A percentile compares a stretch with the other conserved stretches of the same genome.
phyloP scores from a whole-genome alignment of 2,888 invertebrate species.

The Leptinotarsa rubiginosa region DNA sequence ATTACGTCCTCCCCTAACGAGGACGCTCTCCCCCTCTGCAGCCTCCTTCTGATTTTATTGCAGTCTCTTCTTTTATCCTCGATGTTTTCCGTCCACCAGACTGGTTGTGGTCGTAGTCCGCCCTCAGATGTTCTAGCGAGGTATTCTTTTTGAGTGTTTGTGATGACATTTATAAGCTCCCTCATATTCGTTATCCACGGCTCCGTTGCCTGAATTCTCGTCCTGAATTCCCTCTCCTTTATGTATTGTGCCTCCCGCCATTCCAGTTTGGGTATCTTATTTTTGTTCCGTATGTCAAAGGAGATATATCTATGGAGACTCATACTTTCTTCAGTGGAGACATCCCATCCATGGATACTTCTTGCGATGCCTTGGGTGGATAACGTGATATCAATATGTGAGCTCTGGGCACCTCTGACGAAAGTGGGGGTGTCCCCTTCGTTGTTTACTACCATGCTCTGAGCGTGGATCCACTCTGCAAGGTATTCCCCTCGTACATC shows the following conservation, averaged over 20 bases:
- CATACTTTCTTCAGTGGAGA: conserved; percentile 19
- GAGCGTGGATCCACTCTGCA: conserved; percentile 11
- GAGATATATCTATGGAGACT: conserved; percentile 28
- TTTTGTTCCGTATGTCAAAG: conserved; percentile 15
- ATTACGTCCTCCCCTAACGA: background rate
- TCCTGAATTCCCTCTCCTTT: conserved; percentile 3
- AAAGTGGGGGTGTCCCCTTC: conserved; percentile 27
- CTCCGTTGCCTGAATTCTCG: background rate
- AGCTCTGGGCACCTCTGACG: conserved; percentile 22
- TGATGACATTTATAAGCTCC: background rate
- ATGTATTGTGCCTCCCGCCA: background rate
- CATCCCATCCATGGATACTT: background rate
- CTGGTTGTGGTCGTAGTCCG: background rate
- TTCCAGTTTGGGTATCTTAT: background rate
- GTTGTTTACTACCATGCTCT: conserved; percentile 16
- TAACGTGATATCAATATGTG: conserved; percentile 22
- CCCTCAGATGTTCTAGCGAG: background rate
- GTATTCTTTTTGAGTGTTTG: background rate
- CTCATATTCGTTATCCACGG: background rate
- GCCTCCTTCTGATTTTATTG: conserved; percentile 1
- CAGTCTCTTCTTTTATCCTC: background rate
- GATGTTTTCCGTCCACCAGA: conserved; percentile 24
- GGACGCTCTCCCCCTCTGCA: conserved; percentile 6
- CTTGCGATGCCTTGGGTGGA: conserved; percentile 5
- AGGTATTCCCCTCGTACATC: background rate